Base-by-base conservation (phyloP, 1,140 invertebrate species). In the Stegodyphus mimosarum region DNA sequence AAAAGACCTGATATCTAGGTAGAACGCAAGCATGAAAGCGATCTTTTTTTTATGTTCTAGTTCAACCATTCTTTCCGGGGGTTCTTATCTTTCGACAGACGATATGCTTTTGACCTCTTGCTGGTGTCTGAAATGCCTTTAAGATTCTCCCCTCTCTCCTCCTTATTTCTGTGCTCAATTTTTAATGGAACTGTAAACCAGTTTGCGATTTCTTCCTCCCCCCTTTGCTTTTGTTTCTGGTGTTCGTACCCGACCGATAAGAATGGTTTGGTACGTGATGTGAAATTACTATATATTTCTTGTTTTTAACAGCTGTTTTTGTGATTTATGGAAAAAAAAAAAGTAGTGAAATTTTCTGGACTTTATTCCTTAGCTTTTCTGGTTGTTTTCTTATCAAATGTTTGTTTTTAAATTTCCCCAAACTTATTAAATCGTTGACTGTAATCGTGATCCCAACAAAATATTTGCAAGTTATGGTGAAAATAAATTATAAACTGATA, bases 11-110 rank as follows among this genome's bases (percentile, higher is more conserved):
- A 49, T 70, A 10, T 50, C 33, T 13, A 13, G 10, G 33, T 13
- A 17, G 49, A 9, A 52, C 52, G 15, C 6, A 51, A n/a, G 15
- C 52, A 33, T 15, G 73, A 33, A 75, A 75, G 63, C 17, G 73
- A 75, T 48, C 49, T 75, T 75, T 75, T 50, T n/a, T 33, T 33
- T 33, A 33, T n/a, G 11, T 67, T 77, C 49, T 6, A 7, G 51
- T 5, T 9, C 75, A 52, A 13, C 48, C 63, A 67, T 77, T 77
- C 13, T 77, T 50, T 77, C 17, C 50, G 6, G 7, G 75, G 64
- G 50, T 77, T 77, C 52, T 79, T 79, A 79, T 79, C 77, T 79
- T n/a, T n/a, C 11, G 6, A 67, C n/a, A 76, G 77, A 60, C 77
- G 33, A 69, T 70, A 79, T 48, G n/a, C 51, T 17, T 67, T 15